Base-by-base conservation (phyloP, 2,888 invertebrate species). In the Platerodrilus igneus region DNA sequence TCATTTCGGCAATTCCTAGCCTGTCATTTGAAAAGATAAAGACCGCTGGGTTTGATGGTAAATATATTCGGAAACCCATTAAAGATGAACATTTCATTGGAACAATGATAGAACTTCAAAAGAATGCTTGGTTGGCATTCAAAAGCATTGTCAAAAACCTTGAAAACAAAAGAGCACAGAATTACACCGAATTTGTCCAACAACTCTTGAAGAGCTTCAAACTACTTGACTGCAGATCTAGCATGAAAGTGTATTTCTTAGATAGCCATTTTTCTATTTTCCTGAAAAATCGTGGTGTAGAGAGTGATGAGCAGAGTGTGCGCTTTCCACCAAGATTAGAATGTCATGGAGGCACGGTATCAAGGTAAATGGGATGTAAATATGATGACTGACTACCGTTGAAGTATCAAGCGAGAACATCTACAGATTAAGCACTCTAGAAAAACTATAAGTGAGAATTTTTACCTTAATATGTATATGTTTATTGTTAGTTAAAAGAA, bases 71-170 rank as follows among this genome's bases (percentile, higher is more conserved):
- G 7, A 3, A 25, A 14, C n/a, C 11, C 14, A 5, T 11, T 25
- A 25, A 11, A 25, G 10, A 25, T 25, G 16, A 29, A 29, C 29
- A 29, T 29, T 29, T 14, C 16, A 18, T 29, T 2, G 29, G 29
- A 18, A 15, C 16, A 29, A 29, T 29, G 4, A n/a, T 17, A 15
- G 29, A 29, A 16, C 14, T 18, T n/a, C 27, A 11, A 27, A 23
- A 36, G 86, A 22, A 6, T n/a, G 22, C 22, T 22, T 41, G 22
- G 22, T 22, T 22, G 22, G 22, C 5, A 22, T 22, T 22, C 5
- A 22, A 22, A 22, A 22, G 3, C n/a, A 7, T 22, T 6, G 8
- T n/a, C 8, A 22, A 22, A n/a, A 22, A 8, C 10, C 22, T 22
- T 4, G n/a, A 10, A 22, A 22, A 22, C 10, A 22, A 8, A 22